Percentiles rank a stretch among this genome's conserved stretches.
These are phyloP conservation scores for Benthosema pterotum DNA, from an alignment of 2,797 vertebrate genomes.

Conservation along the genomic window DNA sequence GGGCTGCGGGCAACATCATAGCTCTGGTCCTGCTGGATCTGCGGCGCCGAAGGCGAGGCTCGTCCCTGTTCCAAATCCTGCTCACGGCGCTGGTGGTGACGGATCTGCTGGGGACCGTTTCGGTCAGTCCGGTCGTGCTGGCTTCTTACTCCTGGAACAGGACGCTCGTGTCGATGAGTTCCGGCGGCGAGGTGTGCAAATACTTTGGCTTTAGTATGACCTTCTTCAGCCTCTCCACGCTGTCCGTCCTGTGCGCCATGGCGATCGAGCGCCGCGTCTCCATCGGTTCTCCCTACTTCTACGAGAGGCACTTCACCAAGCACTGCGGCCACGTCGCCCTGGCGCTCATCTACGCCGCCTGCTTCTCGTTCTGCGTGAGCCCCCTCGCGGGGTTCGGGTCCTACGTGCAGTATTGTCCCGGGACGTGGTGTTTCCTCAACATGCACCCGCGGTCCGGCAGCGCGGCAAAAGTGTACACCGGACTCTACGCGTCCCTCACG, in stretches of 20 bases:
- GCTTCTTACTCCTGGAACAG: slow-evolving; percentile 75
- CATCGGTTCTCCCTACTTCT: slow-evolving; percentile 64
- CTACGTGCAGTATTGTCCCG: slow-evolving; percentile 83
- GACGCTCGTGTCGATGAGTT: slow-evolving; percentile 65
- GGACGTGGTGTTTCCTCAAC: slow-evolving; percentile 88
- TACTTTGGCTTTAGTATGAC: slow-evolving; percentile 88
- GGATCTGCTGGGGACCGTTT: slow-evolving; percentile 85
- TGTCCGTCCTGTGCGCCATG: slow-evolving; percentile 85
- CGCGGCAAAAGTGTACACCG: slow-evolving; percentile 61
- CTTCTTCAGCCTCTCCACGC: slow-evolving; percentile 85
- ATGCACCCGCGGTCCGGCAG: rapidly evolving
- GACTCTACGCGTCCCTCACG: slow-evolving; percentile 72
- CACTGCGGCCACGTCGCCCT: slow-evolving; percentile 62
- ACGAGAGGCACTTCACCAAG: slow-evolving; percentile 49
- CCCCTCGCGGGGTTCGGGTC: slow-evolving; percentile 73
- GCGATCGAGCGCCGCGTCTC: slow-evolving; percentile 74
- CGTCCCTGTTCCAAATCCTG: slow-evolving; percentile 80
- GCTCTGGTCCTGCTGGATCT: slow-evolving; percentile 80
- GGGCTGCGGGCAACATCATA: slow-evolving; percentile 83
- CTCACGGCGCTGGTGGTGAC: slow-evolving; percentile 84
- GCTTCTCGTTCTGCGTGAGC: slow-evolving; percentile 75
- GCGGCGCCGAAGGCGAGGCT: slow-evolving; percentile 55
- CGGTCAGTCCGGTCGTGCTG: slow-evolving; percentile 85
- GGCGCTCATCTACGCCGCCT: slow-evolving; percentile 69
- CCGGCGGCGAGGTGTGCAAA: slow-evolving; percentile 41